Percentiles rank a stretch among this genome's conserved stretches.
Evolutionary conservation across 2,888 invertebrate genomes (phyloP).

Genomic region (Athalia rosae): DNA sequence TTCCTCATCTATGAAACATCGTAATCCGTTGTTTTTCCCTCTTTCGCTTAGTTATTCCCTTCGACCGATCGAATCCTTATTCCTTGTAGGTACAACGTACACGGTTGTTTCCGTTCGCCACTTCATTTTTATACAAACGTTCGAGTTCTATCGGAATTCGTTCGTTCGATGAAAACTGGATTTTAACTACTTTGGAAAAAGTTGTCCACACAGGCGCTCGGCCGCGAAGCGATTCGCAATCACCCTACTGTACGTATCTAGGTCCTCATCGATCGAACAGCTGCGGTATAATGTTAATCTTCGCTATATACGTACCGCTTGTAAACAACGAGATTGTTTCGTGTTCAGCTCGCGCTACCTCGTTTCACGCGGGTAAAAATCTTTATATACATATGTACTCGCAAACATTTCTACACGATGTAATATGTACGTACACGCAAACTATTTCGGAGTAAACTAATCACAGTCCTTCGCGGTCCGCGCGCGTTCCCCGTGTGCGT

Average conservation of each 20-base stretch:
- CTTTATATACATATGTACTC: neutral
- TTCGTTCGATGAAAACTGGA: neutral
- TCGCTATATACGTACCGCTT: neutral
- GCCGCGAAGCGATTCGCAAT: too few relatives aligned
- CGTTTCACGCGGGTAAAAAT: neutral
- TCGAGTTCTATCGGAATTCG: slow-evolving; percentile 19
- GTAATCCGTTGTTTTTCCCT: slow-evolving; percentile 2
- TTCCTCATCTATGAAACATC: neutral
- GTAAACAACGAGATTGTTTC: slow-evolving; percentile 8
- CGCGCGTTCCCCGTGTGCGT: too few relatives aligned
- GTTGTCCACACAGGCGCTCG: too few relatives aligned
- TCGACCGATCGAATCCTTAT: slow-evolving; percentile 25
- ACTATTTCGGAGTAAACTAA: too few relatives aligned
- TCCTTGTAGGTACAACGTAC: slow-evolving; percentile 11
- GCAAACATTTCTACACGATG: neutral
- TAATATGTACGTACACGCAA: too few relatives aligned
- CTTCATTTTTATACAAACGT: slow-evolving; percentile 17
- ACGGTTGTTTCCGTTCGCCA: slow-evolving; percentile 1
- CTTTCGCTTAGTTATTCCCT: neutral
- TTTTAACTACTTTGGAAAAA: neutral
- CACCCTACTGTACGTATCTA: too few relatives aligned
- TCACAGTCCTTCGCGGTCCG: too few relatives aligned
- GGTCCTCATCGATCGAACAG: too few relatives aligned
- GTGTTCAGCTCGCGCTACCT: neutral
- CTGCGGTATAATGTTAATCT: too few relatives aligned